Percentiles rank a stretch among this genome's conserved stretches.
Evolutionary conservation across 2,797 vertebrate genomes (phyloP).

Genomic region (Phoeniculus purpureus): DNA sequence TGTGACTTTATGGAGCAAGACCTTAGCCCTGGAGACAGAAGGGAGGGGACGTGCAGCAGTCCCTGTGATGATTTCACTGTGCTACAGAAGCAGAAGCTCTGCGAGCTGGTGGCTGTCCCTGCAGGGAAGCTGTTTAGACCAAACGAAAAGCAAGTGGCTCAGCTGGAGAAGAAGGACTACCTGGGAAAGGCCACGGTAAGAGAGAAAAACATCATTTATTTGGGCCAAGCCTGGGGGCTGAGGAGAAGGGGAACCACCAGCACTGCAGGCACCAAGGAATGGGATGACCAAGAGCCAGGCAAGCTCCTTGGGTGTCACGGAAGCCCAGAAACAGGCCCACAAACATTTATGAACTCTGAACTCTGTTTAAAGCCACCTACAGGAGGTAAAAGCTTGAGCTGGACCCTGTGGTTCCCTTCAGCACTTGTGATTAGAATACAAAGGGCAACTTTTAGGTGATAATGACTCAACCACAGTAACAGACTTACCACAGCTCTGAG

Average conservation of each 20-base stretch:
- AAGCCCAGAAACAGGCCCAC: not conserved
- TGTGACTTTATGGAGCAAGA: not conserved
- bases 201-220: not conserved
- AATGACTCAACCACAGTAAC: not conserved
- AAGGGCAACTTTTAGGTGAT: not conserved
- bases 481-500: not conserved
- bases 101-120: conserved; percentile 82
- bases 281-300: accelerated
- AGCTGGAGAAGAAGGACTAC: conserved; percentile 96
- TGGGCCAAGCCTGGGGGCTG: not conserved
- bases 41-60: not conserved
- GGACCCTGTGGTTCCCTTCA: not conserved
- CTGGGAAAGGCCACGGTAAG: conserved; percentile 94
- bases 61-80: not conserved
- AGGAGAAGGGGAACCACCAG: not conserved
- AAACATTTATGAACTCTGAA: not conserved
- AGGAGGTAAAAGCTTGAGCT: not conserved
- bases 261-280: not conserved
- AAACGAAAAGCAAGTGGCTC: conserved; percentile 92
- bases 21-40: not conserved
- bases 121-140: conserved; percentile 88
- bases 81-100: conserved; percentile 90
- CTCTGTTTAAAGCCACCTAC: not conserved
- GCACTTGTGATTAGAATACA: not conserved
- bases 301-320: not conserved